A percentile compares a stretch with the other conserved stretches of the same genome.
phyloP scores from a whole-genome alignment of 2,888 invertebrate species.

The Mythimna vitellina region DNA sequence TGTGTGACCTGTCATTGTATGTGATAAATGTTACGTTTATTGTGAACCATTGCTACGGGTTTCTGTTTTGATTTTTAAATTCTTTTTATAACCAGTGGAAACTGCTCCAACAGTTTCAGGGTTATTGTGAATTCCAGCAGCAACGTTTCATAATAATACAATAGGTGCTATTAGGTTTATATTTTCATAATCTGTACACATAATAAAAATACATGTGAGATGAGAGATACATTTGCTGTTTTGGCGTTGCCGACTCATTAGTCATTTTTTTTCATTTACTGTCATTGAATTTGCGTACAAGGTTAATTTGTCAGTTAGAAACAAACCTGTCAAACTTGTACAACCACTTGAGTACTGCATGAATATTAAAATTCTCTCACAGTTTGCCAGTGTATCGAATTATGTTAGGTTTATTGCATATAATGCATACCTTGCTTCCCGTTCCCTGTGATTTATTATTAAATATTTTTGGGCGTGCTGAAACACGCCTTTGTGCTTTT shows the following conservation, averaged over 20 bases:
- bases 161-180: neutral
- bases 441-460: neutral
- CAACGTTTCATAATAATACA: neutral
- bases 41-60: conserved; percentile 15
- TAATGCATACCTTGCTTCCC: conserved; percentile 8
- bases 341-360: conserved; percentile 57
- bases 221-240: neutral
- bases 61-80: conserved; percentile 24
- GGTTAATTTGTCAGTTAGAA: conserved; percentile 54
- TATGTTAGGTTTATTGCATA: conserved; percentile 53
- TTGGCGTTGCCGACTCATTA: conserved; percentile 34
- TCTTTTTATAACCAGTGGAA: neutral
- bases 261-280: conserved; percentile 34
- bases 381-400: conserved; percentile 60
- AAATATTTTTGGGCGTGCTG: neutral
- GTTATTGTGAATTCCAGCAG: conserved; percentile 13
- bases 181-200: neutral
- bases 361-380: conserved; percentile 64
- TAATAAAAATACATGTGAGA: neutral
- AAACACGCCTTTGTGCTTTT: conserved; percentile 21
- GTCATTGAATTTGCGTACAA: conserved; percentile 51
- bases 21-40: conserved; percentile 34
- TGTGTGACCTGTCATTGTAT: conserved; percentile 25
- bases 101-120: neutral
- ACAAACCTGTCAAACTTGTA: conserved; percentile 55